A percentile compares a stretch with the other conserved stretches of the same genome.
Evolutionary conservation across 2,113 vertebrate species (phyloP).

Genomic region (Platichthys stellatus): DNA sequence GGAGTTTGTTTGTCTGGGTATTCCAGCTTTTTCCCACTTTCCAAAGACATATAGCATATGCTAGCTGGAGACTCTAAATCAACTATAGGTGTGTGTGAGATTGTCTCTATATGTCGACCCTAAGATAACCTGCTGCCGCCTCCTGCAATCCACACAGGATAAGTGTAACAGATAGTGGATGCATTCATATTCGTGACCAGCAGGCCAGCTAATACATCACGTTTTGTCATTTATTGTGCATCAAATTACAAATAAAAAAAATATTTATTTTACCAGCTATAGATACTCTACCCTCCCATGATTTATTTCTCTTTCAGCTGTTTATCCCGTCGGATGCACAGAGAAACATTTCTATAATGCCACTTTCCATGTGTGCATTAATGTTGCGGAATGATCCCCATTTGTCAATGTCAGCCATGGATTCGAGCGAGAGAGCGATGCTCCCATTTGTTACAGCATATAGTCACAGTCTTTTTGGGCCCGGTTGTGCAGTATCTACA

Average conservation of each 20-base stretch:
- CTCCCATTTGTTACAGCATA: slow-evolving; percentile 41
- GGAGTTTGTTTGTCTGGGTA: too few relatives aligned
- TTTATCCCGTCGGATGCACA: slow-evolving; percentile 33
- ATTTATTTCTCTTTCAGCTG: slow-evolving; percentile 34
- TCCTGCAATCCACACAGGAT: neutral
- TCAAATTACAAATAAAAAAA: neutral
- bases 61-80: neutral
- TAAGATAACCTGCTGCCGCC: neutral
- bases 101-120: neutral
- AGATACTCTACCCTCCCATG: neutral
- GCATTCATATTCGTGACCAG: neutral
- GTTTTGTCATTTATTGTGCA: neutral
- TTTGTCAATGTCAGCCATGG: slow-evolving; percentile 61
- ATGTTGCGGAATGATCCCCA: slow-evolving; percentile 47
- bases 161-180: neutral
- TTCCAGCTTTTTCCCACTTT: too few relatives aligned
- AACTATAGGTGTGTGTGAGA: too few relatives aligned
- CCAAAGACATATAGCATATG: neutral
- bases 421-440: slow-evolving; percentile 40
- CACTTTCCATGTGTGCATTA: slow-evolving; percentile 43
- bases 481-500: slow-evolving; percentile 24
- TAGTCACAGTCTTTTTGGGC: slow-evolving; percentile 15
- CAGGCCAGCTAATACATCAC: neutral
- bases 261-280: slow-evolving; percentile 14
- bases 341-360: slow-evolving; percentile 46